Evolutionary conservation across 1,140 invertebrate genomes (phyloP).

Genomic region (Diachasmimorpha longicaudata): DNA sequence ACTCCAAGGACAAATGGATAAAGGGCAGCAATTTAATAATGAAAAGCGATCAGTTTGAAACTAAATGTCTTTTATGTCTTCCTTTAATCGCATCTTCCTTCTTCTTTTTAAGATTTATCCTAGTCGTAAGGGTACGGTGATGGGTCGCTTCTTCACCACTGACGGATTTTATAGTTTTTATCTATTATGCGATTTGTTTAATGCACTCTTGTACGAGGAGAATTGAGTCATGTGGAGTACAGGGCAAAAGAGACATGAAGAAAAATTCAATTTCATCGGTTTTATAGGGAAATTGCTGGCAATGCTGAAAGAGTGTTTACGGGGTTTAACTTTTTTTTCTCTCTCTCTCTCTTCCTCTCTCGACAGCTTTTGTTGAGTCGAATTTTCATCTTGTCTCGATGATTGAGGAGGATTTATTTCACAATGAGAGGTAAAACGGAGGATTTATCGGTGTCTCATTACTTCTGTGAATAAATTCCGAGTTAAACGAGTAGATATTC

Average conservation of each 20-base stretch:
- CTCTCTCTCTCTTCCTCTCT: neutral
- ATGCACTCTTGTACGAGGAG: neutral
- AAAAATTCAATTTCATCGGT: neutral
- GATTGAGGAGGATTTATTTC: neutral
- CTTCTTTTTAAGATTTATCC: neutral
- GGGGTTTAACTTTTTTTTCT: neutral
- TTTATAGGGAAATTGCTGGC: neutral
- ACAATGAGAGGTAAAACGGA: neutral
- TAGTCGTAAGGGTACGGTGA: neutral
- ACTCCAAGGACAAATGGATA: constrained; percentile 24
- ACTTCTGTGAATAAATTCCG: neutral
- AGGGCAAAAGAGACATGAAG: neutral
- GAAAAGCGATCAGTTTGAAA: constrained; percentile 25
- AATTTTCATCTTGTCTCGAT: neutral
- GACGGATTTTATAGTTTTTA: neutral
- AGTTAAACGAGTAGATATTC: neutral
- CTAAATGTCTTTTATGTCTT: neutral
- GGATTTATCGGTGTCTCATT: neutral
- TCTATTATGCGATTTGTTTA: neutral
- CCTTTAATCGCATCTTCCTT: neutral
- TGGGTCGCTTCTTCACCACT: neutral
- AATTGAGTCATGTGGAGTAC: neutral
- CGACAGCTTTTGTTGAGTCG: neutral
- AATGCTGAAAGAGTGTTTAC: neutral
- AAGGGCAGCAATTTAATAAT: constrained; percentile 28